Base-by-base conservation (phyloP, 2,888 invertebrate species). In the Liposcelis brunnea region DNA sequence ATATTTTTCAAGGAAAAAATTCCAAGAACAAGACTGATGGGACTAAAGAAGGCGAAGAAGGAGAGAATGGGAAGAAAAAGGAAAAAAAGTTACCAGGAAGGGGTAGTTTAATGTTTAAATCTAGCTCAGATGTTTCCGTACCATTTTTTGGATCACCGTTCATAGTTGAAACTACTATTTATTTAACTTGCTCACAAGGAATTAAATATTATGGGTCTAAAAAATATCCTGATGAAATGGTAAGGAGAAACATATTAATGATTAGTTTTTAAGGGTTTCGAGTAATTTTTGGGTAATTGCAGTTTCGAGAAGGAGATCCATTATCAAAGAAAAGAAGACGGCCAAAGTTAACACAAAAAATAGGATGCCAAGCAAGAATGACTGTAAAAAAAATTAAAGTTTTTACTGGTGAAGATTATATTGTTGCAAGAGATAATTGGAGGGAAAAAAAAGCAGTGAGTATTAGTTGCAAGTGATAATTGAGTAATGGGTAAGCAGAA, bases 241-340 rank as follows among this genome's bases (percentile, higher is more conserved):
- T 40, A 40, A 16, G 40, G 7, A 14, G 16, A 35, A 16, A 6
- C 14, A 35, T 35, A 10, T 7, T 6, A 14, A 10, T 35, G 15
- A 35, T 35, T 4, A 15, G n/a, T 10, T 32, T 32, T 35, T 35
- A 35, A 35, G 26, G 4, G 4, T 26, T 6, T 26, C 8, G 4
- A 14, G 10, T 7, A 14, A 35, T 6, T 7, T 6, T 7, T 7
- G 7, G 6, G 4, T 21, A 15, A 7, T 40, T 40, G 6, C 19
- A 40, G 40, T 40, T 40, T 40, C 40, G 40, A 19, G 40, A 40
- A 40, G 40, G 40, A 19, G 40, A 40, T 19, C 40, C 40, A 19
- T 40, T 40, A 19, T 16, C 40, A 18, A 40, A 40, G 11, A 40
- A 19, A 18, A 16, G 40, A 12, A 7, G 40, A 19, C 6, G 40